Evolutionary conservation across 2,888 invertebrate genomes (phyloP).

Genomic region (Sipha maydis): DNA sequence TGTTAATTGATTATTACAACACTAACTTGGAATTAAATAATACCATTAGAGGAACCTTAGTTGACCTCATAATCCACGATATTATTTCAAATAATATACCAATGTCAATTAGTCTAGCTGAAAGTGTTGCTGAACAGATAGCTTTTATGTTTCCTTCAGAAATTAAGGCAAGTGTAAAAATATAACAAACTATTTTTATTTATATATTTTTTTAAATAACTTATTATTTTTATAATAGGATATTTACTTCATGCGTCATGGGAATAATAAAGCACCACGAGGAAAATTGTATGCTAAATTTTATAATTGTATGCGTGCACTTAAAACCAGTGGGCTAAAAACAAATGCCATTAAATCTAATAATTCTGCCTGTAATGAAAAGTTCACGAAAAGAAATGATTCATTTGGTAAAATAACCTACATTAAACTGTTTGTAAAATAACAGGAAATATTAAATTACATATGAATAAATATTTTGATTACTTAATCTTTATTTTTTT

Average conservation of each 20-base stretch:
- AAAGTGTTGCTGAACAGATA: slow-evolving; percentile 2
- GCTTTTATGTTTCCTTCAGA: neutral
- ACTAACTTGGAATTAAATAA: neutral
- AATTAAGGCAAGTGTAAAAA: slow-evolving; percentile 4
- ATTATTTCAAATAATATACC: slow-evolving; percentile 8
- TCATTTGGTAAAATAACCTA: too few species aligned
- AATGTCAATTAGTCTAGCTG: neutral
- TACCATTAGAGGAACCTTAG: neutral
- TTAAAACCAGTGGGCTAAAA: too few species aligned
- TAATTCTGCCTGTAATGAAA: neutral
- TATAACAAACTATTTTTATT: neutral
- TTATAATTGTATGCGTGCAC: neutral
- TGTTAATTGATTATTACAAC: neutral
- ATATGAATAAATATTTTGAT: too few species aligned
- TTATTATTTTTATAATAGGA: too few species aligned
- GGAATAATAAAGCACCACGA: neutral
- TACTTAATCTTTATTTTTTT: too few species aligned
- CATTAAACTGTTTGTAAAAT: too few species aligned
- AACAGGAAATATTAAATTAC: too few species aligned
- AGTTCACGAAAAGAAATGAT: too few species aligned
- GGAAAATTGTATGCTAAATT: slow-evolving; percentile 12
- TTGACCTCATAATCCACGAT: neutral
- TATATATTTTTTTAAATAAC: neutral
- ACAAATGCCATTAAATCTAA: neutral
- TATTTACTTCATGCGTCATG: neutral